These are phyloP conservation scores for Dendrolimus punctatus DNA, from an alignment of 1,140 invertebrate genomes.

Conservation along the genomic window DNA sequence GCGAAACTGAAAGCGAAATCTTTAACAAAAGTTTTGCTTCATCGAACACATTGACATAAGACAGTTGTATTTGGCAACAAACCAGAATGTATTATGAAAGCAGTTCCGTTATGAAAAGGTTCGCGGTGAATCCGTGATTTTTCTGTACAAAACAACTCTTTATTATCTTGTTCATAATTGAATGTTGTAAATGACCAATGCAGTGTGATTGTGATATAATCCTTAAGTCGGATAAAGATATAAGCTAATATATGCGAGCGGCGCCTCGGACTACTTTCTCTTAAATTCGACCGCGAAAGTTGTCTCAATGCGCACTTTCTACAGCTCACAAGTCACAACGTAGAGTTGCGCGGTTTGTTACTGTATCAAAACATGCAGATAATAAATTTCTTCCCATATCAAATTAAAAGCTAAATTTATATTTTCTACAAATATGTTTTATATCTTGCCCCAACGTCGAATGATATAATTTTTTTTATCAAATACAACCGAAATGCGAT, in stretches of 20 bases:
- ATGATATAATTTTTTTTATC: slow-evolving; percentile 5
- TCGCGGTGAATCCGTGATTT: too few species aligned
- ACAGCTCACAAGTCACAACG: slow-evolving; percentile 10
- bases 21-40: slow-evolving; percentile 25
- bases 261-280: slow-evolving; percentile 64
- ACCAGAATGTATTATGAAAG: too few species aligned
- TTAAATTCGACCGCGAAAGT: slow-evolving; percentile 70
- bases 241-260: slow-evolving; percentile 57
- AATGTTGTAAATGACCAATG: slow-evolving; percentile 1
- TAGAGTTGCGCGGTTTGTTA: background rate
- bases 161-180: slow-evolving; percentile 1
- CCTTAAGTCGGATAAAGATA: slow-evolving; percentile 52
- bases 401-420: too few species aligned
- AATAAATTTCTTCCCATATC: background rate
- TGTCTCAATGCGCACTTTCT: slow-evolving; percentile 65
- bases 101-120: too few species aligned
- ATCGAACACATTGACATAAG: slow-evolving; percentile 10
- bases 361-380: background rate
- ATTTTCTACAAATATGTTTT: too few species aligned
- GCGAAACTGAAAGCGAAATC: slow-evolving; percentile 44
- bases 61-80: too few species aligned
- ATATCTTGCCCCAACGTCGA: background rate
- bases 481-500: slow-evolving; percentile 1
- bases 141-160: background rate
- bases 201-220: slow-evolving; percentile 49